Base-by-base conservation (phyloP, 2,113 vertebrate genomes). In the Gambusia affinis region DNA sequence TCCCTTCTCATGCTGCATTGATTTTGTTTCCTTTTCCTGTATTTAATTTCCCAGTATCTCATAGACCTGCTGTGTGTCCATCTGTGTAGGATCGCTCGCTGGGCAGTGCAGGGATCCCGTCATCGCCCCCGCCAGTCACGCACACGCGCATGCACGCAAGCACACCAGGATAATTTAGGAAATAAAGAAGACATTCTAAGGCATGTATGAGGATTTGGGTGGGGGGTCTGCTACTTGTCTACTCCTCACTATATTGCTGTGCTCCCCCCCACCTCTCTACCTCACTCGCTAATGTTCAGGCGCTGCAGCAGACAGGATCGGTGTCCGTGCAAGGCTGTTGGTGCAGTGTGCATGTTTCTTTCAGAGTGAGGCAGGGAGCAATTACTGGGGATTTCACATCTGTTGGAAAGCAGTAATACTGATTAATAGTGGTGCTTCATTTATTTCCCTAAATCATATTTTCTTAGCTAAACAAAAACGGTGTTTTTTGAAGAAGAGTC, bases 21-120 rank as follows among this genome's bases (percentile, higher is more conserved):
- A 90, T 90, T 89, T 87, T 62, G 60, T 84, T 82, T 86, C 85
- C 83, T 70, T 86, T 88, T 90, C 79, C 78, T 85, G 86, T 85
- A 85, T 90, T 89, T 89, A 73, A 85, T 92, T 89, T 92, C 83
- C 85, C 87, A 71, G 76, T 66, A 73, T 90, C 74, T 90, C 79
- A 85, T 72, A 64, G 70, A 84, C 83, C 78, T 87, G 85, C 83
- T 85, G 85, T 62, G 84, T 78, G 80, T 83, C 83, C 87, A 84
- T 89, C 85, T 86, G 84, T 69, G 84, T 87, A 84, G 78, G 85
- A 79, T 81, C 27, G 64, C 69, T 65, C n/a, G 61, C 71, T 65
- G 64, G 57, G 79, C 79, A 85, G 81, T 70, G 80, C 72, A 78
- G 80, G 76, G 64, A 90, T 68, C 65, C 75, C 42, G 2, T 67